phyloP scores from a whole-genome alignment of 2,113 vertebrate genomes.

The Capricornis sumatraensis region DNA sequence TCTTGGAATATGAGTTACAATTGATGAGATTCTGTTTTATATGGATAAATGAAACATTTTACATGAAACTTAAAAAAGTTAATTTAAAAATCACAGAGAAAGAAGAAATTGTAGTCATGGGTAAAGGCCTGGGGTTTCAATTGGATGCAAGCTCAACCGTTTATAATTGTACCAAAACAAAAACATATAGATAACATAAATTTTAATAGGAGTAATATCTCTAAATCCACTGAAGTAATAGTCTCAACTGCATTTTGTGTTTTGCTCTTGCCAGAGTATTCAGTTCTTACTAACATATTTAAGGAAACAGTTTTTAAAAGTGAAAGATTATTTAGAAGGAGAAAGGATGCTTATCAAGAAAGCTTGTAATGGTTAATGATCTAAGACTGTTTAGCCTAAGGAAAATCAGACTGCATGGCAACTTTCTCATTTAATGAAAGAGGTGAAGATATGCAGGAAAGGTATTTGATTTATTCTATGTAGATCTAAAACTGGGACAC shows the following conservation, averaged over 20 bases:
- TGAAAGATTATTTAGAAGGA: not conserved
- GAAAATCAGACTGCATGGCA: not conserved
- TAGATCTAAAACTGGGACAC: not conserved
- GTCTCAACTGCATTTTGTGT: not conserved
- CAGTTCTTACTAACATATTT: not conserved
- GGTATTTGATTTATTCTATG: not conserved
- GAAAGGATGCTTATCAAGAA: not conserved
- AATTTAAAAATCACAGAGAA: not conserved
- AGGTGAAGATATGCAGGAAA: not conserved
- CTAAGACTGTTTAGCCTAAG: not conserved
- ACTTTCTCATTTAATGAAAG: not conserved
- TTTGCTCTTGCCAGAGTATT: not conserved
- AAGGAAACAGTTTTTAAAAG: not conserved
- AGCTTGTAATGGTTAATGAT: not conserved
- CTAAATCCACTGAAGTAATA: not conserved
- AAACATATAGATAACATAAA: not conserved
- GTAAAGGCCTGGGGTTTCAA: not conserved
- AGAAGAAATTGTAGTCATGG: not conserved
- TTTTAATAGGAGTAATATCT: not conserved
- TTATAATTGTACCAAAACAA: not conserved
- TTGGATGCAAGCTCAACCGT: not conserved
- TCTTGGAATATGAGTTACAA: not conserved
- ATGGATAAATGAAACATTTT: not conserved
- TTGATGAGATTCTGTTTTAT: conserved; percentile 34
- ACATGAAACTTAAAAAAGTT: not conserved